Conservation (phyloP, 2,113 vertebrate genomes). For the Tonatia bakeri region DNA sequence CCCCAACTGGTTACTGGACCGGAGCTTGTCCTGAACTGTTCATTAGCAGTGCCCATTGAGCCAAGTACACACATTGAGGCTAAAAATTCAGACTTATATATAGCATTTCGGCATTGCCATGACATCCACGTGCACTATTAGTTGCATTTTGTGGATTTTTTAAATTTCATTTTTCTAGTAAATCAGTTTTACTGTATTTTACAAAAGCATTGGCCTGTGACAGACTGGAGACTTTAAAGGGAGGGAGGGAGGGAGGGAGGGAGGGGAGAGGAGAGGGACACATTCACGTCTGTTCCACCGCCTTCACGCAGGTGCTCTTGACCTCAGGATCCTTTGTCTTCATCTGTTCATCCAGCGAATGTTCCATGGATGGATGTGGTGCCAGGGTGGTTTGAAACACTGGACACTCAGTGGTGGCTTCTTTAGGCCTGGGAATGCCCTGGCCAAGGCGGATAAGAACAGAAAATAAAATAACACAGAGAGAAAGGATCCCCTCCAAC, state of each 20-base stretch:
- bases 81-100: neutral
- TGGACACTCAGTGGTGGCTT: neutral
- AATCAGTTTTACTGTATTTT: neutral
- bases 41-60: neutral
- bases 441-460: neutral
- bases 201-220: neutral
- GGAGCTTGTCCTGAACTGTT: neutral
- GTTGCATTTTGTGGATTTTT: neutral
- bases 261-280: fast-evolving
- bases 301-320: neutral
- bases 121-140: neutral
- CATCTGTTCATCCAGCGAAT: neutral
- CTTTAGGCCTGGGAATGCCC: neutral
- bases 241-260: fast-evolving
- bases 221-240: neutral
- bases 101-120: neutral
- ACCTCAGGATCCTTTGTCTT: neutral
- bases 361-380: neutral
- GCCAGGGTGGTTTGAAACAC: neutral
- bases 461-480: neutral
- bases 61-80: neutral
- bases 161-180: neutral
- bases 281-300: neutral
- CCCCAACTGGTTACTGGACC: neutral
- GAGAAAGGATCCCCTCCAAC: neutral